phyloP scores from a whole-genome alignment of 2,113 vertebrate species.

The Semnopithecus entellus region DNA sequence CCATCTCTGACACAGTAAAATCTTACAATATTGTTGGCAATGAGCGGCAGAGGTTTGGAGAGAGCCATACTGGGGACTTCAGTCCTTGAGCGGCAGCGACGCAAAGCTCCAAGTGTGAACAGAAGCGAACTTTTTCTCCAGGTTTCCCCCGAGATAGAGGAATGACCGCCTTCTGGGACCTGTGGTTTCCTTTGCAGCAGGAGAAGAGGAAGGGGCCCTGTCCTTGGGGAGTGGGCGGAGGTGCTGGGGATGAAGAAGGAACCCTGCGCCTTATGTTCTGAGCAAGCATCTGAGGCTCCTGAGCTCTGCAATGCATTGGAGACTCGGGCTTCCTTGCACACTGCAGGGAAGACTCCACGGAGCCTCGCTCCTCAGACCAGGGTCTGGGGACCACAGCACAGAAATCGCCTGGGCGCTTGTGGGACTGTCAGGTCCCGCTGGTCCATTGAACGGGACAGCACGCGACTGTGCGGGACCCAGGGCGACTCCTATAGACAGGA shows the following conservation, averaged over 20 bases:
- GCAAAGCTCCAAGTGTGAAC: background rate
- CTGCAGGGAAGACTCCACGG: accelerated
- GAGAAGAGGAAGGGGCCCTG: too few relatives aligned
- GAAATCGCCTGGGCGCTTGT: background rate
- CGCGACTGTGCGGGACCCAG: background rate
- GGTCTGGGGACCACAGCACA: background rate
- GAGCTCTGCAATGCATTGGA: background rate
- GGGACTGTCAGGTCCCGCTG: background rate
- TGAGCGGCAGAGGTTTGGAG: background rate
- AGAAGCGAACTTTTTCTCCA: background rate
- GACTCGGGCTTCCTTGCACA: background rate
- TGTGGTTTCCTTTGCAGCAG: background rate
- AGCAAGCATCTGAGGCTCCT: background rate
- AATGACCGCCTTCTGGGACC: background rate
- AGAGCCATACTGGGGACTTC: background rate
- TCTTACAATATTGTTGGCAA: background rate
- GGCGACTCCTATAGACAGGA: background rate
- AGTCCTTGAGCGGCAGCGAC: background rate
- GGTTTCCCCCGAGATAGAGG: background rate
- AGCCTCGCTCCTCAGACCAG: background rate
- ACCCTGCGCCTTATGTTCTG: background rate
- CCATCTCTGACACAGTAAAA: background rate
- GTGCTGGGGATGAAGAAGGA: background rate
- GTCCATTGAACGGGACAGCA: background rate
- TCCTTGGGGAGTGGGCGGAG: background rate